Conservation (phyloP, 1,140 invertebrate genomes). For the Theocolax elegans region DNA sequence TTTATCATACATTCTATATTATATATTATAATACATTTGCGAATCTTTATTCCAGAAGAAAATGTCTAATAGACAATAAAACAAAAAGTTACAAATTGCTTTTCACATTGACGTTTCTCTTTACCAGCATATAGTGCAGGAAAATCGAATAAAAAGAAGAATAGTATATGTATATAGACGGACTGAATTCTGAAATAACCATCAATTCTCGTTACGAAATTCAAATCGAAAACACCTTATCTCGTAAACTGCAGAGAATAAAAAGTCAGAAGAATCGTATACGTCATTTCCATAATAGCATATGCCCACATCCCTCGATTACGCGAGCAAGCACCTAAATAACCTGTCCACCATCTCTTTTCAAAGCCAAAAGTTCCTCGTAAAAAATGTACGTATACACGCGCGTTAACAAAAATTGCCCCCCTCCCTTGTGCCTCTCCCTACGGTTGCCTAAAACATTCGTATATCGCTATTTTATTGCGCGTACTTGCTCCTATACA, state of each 20-base stretch:
- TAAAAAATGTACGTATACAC: not conserved
- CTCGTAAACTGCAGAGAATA: not conserved
- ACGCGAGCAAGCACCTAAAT: slow-evolving; percentile 12
- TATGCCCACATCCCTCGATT: not conserved
- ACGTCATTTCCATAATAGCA: slow-evolving; percentile 23
- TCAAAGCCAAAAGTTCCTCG: slow-evolving; percentile 6
- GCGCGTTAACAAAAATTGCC: slow-evolving; percentile 42
- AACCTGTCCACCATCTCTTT: not conserved
- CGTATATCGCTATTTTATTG: slow-evolving; percentile 34
- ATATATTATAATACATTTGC: too few relatives aligned
- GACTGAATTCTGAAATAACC: too few relatives aligned
- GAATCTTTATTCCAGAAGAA: too few relatives aligned
- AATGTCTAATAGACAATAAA: too few relatives aligned
- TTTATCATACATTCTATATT: too few relatives aligned
- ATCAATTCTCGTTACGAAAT: too few relatives aligned
- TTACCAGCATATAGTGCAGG: too few relatives aligned
- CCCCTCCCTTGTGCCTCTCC: not conserved
- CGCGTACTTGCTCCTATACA: not conserved
- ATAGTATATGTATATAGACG: too few relatives aligned
- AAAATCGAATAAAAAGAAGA: too few relatives aligned
- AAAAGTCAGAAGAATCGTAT: not conserved
- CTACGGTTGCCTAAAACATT: not conserved
- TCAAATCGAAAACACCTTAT: not conserved
- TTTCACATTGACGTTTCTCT: too few relatives aligned
- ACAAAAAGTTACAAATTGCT: too few relatives aligned